These are phyloP conservation scores for Scaptomyza montana DNA, from an alignment of 1,140 invertebrate genomes.

Conservation along the genomic window DNA sequence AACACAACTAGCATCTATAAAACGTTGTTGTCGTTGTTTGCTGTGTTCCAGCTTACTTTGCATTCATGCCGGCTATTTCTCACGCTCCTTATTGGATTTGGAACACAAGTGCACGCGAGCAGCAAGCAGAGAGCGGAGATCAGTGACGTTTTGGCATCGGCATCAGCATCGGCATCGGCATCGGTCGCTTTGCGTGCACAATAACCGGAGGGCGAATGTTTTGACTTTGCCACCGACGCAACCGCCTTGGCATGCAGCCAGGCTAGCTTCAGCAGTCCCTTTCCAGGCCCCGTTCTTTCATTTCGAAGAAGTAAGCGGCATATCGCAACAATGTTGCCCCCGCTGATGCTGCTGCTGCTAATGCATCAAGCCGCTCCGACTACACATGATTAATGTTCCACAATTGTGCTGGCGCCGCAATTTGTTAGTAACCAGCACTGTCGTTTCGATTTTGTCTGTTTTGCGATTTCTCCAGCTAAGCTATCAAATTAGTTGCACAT, in stretches of 20 bases:
- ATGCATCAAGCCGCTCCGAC: constrained; percentile 38
- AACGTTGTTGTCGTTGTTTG: constrained; percentile 67
- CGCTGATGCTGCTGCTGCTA: constrained; percentile 33
- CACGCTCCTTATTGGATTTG: constrained; percentile 81
- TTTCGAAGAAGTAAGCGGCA: constrained; percentile 59
- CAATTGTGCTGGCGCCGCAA: constrained; percentile 57
- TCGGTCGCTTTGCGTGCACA: constrained; percentile 63
- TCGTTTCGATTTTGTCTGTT: constrained; percentile 6
- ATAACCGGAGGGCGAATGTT: constrained; percentile 71
- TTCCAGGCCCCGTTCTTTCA: neutral
- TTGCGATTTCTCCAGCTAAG: constrained; percentile 35
- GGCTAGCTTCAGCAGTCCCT: constrained; percentile 23
- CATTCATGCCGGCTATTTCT: constrained; percentile 73
- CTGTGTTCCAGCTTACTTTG: constrained; percentile 71
- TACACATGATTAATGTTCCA: constrained; percentile 64
- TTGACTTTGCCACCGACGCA: constrained; percentile 75
- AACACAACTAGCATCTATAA: constrained; percentile 66
- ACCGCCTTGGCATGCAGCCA: constrained; percentile 45
- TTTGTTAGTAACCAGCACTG: constrained; percentile 27
- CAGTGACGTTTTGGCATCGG: constrained; percentile 20
- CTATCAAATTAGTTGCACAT: constrained; percentile 49
- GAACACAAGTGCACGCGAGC: constrained; percentile 74
- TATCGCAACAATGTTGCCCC: constrained; percentile 59
- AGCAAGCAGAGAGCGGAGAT: neutral
- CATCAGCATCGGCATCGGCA: constrained; percentile 1